Evolutionary conservation across 2,888 invertebrate species (phyloP).

Genomic region (Folsomia manolachei): DNA sequence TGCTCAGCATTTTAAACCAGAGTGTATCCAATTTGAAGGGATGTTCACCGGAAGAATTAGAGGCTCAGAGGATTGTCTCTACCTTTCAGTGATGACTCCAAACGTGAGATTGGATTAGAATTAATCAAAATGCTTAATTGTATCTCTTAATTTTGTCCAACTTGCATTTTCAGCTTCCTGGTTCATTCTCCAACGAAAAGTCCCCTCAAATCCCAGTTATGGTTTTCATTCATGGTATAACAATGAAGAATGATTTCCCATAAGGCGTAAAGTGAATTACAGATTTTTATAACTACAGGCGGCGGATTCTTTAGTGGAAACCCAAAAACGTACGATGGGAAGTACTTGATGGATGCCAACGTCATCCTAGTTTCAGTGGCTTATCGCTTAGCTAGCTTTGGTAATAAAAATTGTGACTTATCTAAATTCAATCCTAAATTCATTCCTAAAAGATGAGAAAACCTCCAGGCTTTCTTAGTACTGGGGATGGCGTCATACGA

Average conservation of each 20-base stretch:
- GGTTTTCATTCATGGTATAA: constrained; percentile 27
- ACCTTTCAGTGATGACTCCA: constrained; percentile 21
- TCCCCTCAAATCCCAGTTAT: constrained; percentile 12
- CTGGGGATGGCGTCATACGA: constrained; percentile 19
- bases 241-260: background rate
- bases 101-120: constrained; percentile 12
- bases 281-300: too few relatives aligned
- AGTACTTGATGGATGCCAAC: constrained; percentile 25
- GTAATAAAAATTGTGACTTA: background rate
- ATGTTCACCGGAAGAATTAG: constrained; percentile 23
- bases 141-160: background rate
- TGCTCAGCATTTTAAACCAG: constrained; percentile 11
- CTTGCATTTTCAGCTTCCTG: background rate
- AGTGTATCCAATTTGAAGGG: constrained; percentile 27
- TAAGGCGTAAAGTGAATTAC: background rate
- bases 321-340: constrained; percentile 18
- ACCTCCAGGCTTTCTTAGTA: constrained; percentile 25
- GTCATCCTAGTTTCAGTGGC: constrained; percentile 23
- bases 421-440: background rate
- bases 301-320: constrained; percentile 31
- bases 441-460: too few relatives aligned
- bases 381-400: constrained; percentile 22
- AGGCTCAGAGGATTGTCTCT: constrained; percentile 28
- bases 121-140: background rate
- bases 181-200: background rate